Conservation (phyloP, 2,797 vertebrate genomes). For the Urophycis tenuis region DNA sequence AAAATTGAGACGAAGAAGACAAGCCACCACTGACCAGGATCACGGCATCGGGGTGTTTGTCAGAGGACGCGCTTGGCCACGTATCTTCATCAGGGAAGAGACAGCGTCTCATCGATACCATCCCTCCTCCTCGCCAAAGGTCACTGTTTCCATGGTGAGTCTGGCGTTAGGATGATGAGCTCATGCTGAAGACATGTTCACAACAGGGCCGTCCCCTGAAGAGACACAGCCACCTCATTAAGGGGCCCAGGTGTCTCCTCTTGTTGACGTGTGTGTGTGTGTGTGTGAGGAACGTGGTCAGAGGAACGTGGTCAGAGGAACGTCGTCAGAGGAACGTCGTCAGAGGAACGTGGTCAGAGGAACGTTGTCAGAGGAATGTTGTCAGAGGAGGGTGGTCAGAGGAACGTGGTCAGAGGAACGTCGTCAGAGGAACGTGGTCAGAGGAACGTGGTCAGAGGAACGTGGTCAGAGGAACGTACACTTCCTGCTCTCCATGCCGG, state of each 20-base stretch:
- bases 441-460: no score
- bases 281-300: background rate
- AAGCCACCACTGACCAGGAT: background rate
- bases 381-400: background rate
- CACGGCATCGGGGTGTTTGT: background rate
- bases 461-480: no score
- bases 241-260: background rate
- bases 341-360: no score
- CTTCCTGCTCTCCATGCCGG: no score
- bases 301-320: no score
- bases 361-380: no score
- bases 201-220: background rate
- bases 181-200: background rate
- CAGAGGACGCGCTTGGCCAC: background rate
- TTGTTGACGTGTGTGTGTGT: background rate
- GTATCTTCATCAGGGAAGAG: background rate
- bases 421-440: no score
- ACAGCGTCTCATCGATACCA: conserved; percentile 60
- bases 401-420: no score
- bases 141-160: conserved; percentile 55
- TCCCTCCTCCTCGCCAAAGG: conserved; percentile 49
- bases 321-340: no score
- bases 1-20: background rate
- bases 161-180: conserved; percentile 56
- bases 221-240: background rate